A percentile compares a stretch with the other conserved stretches of the same genome.
These are phyloP conservation scores for Vandiemenella viatica DNA, from an alignment of 2,888 invertebrate genomes.

Conservation along the genomic window DNA sequence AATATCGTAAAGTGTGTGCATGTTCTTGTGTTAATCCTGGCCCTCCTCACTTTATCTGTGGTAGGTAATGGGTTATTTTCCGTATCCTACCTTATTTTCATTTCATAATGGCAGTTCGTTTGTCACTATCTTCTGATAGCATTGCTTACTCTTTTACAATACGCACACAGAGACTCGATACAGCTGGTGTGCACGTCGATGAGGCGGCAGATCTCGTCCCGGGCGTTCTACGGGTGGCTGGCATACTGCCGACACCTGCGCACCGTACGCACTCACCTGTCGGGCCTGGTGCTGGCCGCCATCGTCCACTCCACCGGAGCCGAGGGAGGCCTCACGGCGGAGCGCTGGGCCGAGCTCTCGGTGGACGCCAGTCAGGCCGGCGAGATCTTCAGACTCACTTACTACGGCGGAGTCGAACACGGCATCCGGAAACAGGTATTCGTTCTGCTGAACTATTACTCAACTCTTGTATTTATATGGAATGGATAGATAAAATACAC, in stretches of 20 bases:
- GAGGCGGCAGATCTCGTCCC: conserved; percentile 84
- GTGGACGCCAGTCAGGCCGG: conserved; percentile 38
- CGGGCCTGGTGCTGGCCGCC: conserved; percentile 65
- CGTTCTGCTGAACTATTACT: conserved; percentile 10
- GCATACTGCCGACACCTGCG: conserved; percentile 86
- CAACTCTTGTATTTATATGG: neutral
- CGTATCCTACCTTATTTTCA: no score
- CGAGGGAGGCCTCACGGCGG: conserved; percentile 50
- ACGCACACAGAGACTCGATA: conserved; percentile 36
- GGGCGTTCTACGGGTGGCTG: conserved; percentile 93
- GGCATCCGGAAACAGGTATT: conserved; percentile 47
- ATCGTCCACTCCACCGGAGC: conserved; percentile 36
- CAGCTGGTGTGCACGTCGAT: conserved; percentile 83
- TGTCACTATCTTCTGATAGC: no score
- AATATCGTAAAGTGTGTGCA: no score
- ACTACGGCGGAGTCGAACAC: conserved; percentile 74
- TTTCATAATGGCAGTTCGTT: no score
- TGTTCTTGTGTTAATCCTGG: no score
- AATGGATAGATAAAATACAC: no score
- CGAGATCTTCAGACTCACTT: conserved; percentile 69
- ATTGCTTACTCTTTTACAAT: no score
- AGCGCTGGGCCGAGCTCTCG: conserved; percentile 51
- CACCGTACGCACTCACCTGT: conserved; percentile 82
- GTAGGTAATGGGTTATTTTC: no score
- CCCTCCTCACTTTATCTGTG: no score